Evolutionary conservation across 2,797 vertebrate species (phyloP).

Genomic region (Buceros bicornis): DNA sequence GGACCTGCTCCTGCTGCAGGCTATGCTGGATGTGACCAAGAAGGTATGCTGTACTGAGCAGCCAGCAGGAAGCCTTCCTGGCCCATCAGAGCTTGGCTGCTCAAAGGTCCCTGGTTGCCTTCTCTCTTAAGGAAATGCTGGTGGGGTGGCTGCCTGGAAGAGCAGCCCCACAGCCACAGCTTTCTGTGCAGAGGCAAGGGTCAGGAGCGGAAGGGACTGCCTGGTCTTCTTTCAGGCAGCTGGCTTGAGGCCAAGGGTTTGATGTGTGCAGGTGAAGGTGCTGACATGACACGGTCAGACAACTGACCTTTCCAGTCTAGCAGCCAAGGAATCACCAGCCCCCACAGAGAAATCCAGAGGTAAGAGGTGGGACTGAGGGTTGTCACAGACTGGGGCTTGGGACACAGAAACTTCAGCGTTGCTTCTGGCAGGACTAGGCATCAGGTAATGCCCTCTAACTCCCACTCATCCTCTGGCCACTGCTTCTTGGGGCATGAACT

Average conservation of each 20-base stretch:
- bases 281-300: neutral
- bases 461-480: fast-evolving
- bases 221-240: no score
- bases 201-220: neutral
- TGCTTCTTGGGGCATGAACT: neutral
- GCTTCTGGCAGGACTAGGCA: neutral
- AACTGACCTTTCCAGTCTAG: fast-evolving
- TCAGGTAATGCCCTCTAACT: fast-evolving
- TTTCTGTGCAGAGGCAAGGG: neutral
- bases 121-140: neutral
- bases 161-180: neutral
- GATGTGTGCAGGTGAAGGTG: neutral
- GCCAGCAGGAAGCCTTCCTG: neutral
- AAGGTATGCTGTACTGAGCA: neutral
- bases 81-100: neutral
- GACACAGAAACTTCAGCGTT: neutral
- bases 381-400: neutral
- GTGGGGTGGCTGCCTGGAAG: neutral
- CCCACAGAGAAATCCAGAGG: neutral
- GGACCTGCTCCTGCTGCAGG: neutral
- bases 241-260: neutral
- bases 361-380: no score
- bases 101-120: neutral
- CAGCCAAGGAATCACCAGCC: fast-evolving
- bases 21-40: neutral